Evolutionary conservation across 1,140 invertebrate genomes (phyloP), one percentile per base, ranked within the genome.

Genomic region (Latrodectus geometricus): DNA sequence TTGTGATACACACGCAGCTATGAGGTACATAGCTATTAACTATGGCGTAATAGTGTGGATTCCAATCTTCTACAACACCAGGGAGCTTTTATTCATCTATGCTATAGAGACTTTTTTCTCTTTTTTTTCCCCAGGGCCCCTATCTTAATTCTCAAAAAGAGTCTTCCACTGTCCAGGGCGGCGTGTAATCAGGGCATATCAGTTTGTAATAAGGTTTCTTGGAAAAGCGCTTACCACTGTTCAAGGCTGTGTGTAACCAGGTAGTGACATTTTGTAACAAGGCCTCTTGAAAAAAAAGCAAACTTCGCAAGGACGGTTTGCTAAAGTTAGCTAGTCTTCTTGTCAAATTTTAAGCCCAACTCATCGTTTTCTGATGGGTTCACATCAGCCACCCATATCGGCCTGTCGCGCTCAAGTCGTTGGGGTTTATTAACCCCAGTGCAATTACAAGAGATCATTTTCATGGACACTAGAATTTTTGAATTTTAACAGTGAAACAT

Each of bases 341-440:
- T 87, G 87, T 87, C 87, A 87, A 87, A 87, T 87, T 87, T 87
- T 87, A 87, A 87, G 83, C 87, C 87, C 78, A 73, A 82, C 79
- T 87, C 87, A 87, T 87, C 86, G 83, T 87, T 87, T 87, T 87
- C 79, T 74, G 78, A 87, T 87, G 87, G 87, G 70, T 87, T 87
- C 87, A 87, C 80, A 82, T 78, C 80, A 87, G 79, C 79, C 80
- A 77, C 87, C 87, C 80, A 87, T 82, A 87, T 82, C 87, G 79
- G 74, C 50, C 87, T 87, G 87, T 82, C 86, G 77, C 77, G 61
- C 86, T 70, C 77, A 81, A 87, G 69, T 77, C 86, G 66, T 65
- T 73, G 66, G 79, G 79, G 83, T 87, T 87, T 83, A 87, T 79
- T 83, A 74, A 79, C 73, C 87, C 87, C 87, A 87, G 83, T 87